Evolutionary conservation across 2,113 vertebrate genomes (phyloP).

Genomic region (Coracopsis vasa): DNA sequence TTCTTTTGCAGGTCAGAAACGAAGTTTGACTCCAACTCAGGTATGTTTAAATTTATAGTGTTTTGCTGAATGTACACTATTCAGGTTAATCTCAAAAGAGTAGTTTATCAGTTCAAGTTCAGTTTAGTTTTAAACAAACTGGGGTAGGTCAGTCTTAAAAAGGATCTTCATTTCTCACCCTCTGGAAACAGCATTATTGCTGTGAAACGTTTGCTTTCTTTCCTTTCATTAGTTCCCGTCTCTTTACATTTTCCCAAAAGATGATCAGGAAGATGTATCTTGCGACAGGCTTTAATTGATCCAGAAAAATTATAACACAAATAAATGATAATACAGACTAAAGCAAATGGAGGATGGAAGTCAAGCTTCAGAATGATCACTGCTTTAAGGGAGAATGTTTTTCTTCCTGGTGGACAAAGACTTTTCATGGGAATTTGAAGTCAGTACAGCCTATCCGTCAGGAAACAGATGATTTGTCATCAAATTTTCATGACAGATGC

Average conservation of each 20-base stretch:
- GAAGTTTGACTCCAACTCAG: constrained; percentile 97
- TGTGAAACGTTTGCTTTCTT: constrained; percentile 42
- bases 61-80: constrained; percentile 68
- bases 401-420: constrained; percentile 51
- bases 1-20: constrained; percentile 85
- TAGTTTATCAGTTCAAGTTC: constrained; percentile 72
- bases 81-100: constrained; percentile 73
- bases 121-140: constrained; percentile 75
- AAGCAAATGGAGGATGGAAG: neutral
- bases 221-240: constrained; percentile 27
- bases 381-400: constrained; percentile 42
- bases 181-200: constrained; percentile 37
- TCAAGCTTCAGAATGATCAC: neutral
- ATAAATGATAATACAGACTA: constrained; percentile 32
- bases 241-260: constrained; percentile 54
- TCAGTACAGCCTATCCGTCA: constrained; percentile 52
- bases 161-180: constrained; percentile 54
- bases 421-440: constrained; percentile 58
- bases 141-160: constrained; percentile 68
- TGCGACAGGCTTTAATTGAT: constrained; percentile 38
- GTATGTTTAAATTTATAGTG: constrained; percentile 81
- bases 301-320: constrained; percentile 13
- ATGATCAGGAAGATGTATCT: constrained; percentile 55
- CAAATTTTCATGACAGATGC: constrained; percentile 43
- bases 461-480: constrained; percentile 68